phyloP scores from a whole-genome alignment of 2,113 vertebrate species.

The Mormoops blainvillei region DNA sequence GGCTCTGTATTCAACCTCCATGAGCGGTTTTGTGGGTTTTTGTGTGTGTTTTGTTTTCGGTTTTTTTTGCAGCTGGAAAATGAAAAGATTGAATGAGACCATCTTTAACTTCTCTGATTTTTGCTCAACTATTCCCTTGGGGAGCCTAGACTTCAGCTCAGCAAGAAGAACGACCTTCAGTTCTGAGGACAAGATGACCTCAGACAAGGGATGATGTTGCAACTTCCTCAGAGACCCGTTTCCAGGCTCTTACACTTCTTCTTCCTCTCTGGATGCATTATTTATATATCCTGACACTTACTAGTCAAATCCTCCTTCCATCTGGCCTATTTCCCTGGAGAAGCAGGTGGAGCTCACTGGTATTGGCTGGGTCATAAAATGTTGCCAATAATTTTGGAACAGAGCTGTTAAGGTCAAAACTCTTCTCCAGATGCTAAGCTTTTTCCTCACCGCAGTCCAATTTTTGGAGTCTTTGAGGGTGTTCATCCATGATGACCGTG shows the following conservation, averaged over 20 bases:
- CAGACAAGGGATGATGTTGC: constrained; percentile 14
- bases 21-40: no score
- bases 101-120: background rate
- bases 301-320: background rate
- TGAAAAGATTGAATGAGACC: background rate
- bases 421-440: background rate
- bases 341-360: background rate
- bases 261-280: background rate
- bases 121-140: background rate
- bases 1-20: background rate
- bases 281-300: background rate
- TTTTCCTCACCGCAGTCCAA: background rate
- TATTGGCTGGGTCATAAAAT: background rate
- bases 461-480: background rate
- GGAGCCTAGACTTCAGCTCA: constrained; percentile 1
- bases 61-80: background rate
- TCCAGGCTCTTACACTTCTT: background rate
- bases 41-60: no score
- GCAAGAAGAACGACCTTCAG: constrained; percentile 42
- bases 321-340: background rate
- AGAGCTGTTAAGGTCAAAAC: background rate
- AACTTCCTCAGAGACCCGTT: constrained; percentile 6
- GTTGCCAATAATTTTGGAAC: background rate
- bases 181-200: constrained; percentile 64
- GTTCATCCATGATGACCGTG: background rate